A percentile compares a stretch with the other conserved stretches of the same genome.
phyloP scores from a whole-genome alignment of 2,113 vertebrate genomes.

The Macrotis lagotis region DNA sequence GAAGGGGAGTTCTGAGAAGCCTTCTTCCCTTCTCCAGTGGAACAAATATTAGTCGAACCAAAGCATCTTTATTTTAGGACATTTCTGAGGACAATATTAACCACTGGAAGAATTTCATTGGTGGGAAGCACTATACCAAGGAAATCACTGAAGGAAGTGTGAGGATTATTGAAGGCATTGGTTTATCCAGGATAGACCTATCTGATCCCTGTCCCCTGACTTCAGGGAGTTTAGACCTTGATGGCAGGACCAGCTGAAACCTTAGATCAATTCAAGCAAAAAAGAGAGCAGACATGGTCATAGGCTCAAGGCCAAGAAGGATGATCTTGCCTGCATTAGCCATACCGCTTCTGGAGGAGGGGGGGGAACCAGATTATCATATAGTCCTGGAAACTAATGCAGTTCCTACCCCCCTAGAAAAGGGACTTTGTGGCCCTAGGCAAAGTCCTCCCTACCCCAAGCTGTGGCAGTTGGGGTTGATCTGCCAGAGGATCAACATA shows the following conservation, averaged over 20 bases:
- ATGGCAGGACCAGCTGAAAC: neutral
- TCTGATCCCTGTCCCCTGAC: neutral
- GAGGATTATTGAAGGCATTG: neutral
- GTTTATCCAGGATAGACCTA: neutral
- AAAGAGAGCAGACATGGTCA: neutral
- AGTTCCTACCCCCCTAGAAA: neutral
- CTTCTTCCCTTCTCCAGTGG: neutral
- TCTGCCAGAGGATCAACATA: neutral
- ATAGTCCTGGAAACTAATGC: neutral
- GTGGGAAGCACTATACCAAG: neutral
- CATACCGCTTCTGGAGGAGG: neutral
- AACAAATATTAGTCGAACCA: too few relatives aligned
- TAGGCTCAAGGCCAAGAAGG: neutral
- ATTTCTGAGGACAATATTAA: neutral
- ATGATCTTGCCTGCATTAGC: neutral
- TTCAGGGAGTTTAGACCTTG: neutral
- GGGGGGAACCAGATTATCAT: neutral
- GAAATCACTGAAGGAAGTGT: neutral
- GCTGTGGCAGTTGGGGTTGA: neutral
- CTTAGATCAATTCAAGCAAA: neutral
- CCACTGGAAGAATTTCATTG: neutral
- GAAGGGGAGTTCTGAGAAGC: neutral
- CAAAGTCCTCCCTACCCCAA: neutral
- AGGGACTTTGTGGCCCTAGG: neutral
- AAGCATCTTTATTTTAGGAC: neutral